Evolutionary conservation across 2,888 invertebrate species (phyloP).

Genomic region (Heliothis peltigera): DNA sequence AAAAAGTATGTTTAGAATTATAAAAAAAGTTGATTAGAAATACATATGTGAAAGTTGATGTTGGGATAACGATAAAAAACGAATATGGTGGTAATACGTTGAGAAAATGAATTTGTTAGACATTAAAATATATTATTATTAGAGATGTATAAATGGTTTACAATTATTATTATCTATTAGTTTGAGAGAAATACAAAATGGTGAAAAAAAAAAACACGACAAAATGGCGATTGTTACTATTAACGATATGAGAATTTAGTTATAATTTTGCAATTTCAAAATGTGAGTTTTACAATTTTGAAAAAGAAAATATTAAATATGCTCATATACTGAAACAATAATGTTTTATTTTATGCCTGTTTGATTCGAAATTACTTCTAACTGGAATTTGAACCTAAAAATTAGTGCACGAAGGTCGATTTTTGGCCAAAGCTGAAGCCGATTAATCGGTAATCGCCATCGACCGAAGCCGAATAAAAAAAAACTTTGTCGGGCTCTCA

Average conservation of each 20-base stretch:
- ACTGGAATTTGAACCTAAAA: background rate
- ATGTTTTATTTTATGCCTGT: conserved; percentile 71
- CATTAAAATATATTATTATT: conserved; percentile 89
- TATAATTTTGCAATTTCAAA: conserved; percentile 90
- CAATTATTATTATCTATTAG: conserved; percentile 86
- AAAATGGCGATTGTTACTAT: conserved; percentile 89
- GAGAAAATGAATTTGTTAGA: conserved; percentile 89
- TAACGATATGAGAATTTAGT: conserved; percentile 90
- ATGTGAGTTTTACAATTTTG: conserved; percentile 90
- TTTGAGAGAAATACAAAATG: conserved; percentile 85
- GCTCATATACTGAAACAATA: conserved; percentile 83
- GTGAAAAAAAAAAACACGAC: conserved; percentile 76
- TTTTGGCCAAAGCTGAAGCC: too few species aligned
- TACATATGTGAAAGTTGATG: conserved; percentile 85
- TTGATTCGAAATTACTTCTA: background rate
- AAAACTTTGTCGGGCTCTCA: too few species aligned
- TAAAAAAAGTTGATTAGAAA: conserved; percentile 86
- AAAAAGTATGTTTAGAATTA: conserved; percentile 87
- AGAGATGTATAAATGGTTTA: conserved; percentile 90
- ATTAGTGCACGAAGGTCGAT: too few species aligned
- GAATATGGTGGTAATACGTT: conserved; percentile 84
- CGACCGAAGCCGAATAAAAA: too few species aligned
- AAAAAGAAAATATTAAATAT: conserved; percentile 90
- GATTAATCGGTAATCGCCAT: too few species aligned
- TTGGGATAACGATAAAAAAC: conserved; percentile 81